Base-by-base conservation (phyloP, 2,888 invertebrate species). In the Epinotia bilunana region DNA sequence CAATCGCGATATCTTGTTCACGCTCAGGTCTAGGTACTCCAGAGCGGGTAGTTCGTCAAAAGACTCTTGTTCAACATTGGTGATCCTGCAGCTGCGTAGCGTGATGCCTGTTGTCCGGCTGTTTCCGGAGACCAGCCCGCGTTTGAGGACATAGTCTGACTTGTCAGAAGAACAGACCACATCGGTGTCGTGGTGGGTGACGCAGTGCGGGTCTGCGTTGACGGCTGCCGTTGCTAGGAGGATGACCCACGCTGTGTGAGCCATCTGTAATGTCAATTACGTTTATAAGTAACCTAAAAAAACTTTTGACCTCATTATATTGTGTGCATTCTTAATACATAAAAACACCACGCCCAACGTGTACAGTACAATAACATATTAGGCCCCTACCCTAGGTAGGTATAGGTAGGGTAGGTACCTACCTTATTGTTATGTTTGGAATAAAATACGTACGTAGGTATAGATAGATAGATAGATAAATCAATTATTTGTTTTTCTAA, bases 11-110 rank as follows among this genome's bases (percentile, higher is more conserved):
- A 91, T 83, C 73, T 84, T 86, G 76, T 91, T 91, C 11, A 80
- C 62, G 5, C 90, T 89, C 23, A 91, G 72, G 78, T 90, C 90
- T 2, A 91, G 78, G 63, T 84, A 80, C 79, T 84, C 78, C 2
- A 90, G 78, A n/a, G 80, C 74, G 20, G 80, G 80, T 16, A 89
- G 78, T 13, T 83, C 80, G 55, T 85, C 76, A 64, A 91, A 91
- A 3, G 87, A 82, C 76, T 86, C 86, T 1, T 72, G 79, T 16
- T 86, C 85, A 0, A 91, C 76, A 0, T 82, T 81, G 2, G 74
- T 82, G 3, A 87, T 82, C 16, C 81, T 80, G 76, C 87, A 87
- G 12, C 69, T 78, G 53, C 76, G 81, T 0, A 88, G 80, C 0
- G 79, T 83, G 28, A 87, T 83, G 9, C 78, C 75, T n/a, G 82